Percentiles rank a stretch among this genome's conserved stretches.
phyloP scores from a whole-genome alignment of 2,113 vertebrate genomes.

The Brachionichthys hirsutus region DNA sequence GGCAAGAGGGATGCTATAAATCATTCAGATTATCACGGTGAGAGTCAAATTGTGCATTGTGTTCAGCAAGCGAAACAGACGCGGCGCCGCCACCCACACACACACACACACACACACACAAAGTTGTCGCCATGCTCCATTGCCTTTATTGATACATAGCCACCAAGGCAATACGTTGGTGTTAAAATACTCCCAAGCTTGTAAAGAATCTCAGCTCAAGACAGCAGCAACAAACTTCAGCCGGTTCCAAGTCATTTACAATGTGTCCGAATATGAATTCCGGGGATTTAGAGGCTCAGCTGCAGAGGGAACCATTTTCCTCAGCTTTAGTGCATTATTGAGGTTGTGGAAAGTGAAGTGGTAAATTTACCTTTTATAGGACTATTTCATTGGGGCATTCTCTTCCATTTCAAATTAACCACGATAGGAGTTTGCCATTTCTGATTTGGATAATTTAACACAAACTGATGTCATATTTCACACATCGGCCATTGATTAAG shows the following conservation, averaged over 20 bases:
- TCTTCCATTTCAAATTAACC: no score
- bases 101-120: not conserved
- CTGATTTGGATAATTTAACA: no score
- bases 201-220: slow-evolving; percentile 26
- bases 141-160: slow-evolving; percentile 50
- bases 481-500: no score
- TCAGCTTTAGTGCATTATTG: no score
- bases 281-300: not conserved
- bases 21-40: slow-evolving; percentile 72
- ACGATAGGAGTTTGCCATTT: no score
- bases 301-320: not conserved
- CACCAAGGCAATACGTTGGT: slow-evolving; percentile 27
- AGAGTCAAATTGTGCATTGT: slow-evolving; percentile 71
- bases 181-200: slow-evolving; percentile 40
- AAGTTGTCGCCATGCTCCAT: slow-evolving; percentile 29
- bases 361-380: not conserved
- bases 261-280: not conserved
- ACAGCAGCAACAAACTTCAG: slow-evolving; percentile 20
- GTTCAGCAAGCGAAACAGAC: slow-evolving; percentile 52
- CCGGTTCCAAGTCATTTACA: slow-evolving; percentile 27
- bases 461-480: no score
- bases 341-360: not conserved
- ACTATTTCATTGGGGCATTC: no score
- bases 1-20: slow-evolving; percentile 68
- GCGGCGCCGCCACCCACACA: slow-evolving; percentile 11